Conservation (phyloP, 2,113 vertebrate genomes). For the Bettongia penicillata region DNA sequence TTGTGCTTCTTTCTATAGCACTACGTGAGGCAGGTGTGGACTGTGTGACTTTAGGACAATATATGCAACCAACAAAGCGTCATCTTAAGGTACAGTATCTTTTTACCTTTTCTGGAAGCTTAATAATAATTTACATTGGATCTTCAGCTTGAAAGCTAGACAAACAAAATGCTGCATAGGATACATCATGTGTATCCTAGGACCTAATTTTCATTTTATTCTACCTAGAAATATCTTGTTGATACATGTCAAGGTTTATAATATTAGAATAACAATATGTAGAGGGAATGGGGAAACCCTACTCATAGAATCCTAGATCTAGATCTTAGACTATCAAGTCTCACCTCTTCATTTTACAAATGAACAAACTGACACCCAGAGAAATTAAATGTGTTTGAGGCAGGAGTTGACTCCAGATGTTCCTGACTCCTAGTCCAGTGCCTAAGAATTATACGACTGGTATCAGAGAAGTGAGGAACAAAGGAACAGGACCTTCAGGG, state of each 20-base stretch:
- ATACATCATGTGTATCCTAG: neutral
- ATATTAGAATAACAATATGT: neutral
- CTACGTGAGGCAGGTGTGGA: slow-evolving; percentile 92
- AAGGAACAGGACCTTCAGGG: neutral
- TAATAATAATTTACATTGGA: slow-evolving; percentile 25
- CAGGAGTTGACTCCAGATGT: neutral
- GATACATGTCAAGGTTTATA: neutral
- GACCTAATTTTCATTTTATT: slow-evolving; percentile 32
- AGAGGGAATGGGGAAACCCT: neutral
- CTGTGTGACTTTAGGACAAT: slow-evolving; percentile 97
- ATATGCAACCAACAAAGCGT: slow-evolving; percentile 99
- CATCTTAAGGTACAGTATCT: slow-evolving; percentile 91
- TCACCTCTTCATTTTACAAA: neutral
- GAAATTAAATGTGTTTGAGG: neutral
- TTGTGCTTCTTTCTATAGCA: slow-evolving; percentile 81
- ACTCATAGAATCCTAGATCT: neutral
- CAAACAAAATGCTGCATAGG: neutral
- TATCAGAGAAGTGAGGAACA: slow-evolving; percentile 12
- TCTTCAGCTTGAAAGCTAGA: slow-evolving; percentile 17
- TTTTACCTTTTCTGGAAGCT: neutral
- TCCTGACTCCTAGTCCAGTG: neutral
- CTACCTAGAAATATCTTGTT: neutral
- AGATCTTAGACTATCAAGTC: neutral
- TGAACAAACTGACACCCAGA: neutral
- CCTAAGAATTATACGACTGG: neutral